Evolutionary conservation across 1,140 invertebrate species (phyloP).

Genomic region (Drosophila busckii): DNA sequence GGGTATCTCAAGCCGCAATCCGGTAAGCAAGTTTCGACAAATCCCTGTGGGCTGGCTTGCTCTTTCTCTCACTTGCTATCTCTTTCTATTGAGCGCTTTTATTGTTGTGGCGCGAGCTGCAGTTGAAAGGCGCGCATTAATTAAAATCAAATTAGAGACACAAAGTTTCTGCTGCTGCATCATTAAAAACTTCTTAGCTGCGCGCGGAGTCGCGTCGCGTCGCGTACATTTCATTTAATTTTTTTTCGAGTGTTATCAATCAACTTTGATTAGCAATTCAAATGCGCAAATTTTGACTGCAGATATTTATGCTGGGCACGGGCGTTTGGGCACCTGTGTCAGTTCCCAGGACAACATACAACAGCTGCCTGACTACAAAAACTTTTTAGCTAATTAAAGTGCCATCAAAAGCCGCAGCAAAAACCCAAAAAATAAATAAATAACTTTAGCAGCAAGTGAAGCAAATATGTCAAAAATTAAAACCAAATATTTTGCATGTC

Average conservation of each 20-base stretch:
- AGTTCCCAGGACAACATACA: conserved; percentile 45
- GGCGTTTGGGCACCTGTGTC: conserved; percentile 39
- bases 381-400: conserved; percentile 67
- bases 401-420: conserved; percentile 42
- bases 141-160: conserved; percentile 64
- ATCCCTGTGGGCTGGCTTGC: conserved; percentile 7
- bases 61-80: neutral
- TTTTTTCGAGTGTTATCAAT: conserved; percentile 40
- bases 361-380: conserved; percentile 27
- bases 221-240: neutral
- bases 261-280: conserved; percentile 71
- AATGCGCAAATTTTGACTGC: conserved; percentile 28
- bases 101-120: conserved; percentile 15
- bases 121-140: conserved; percentile 49
- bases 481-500: conserved; percentile 41
- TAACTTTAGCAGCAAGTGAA: conserved; percentile 16
- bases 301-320: neutral
- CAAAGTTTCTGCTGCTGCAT: conserved; percentile 56
- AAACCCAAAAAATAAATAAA: conserved; percentile 35
- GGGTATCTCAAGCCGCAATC: neutral
- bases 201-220: conserved; percentile 5
- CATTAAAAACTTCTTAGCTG: conserved; percentile 70
- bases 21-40: conserved; percentile 12
- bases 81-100: too few species aligned
- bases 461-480: conserved; percentile 13